These are phyloP conservation scores for Protophormia terraenovae DNA, from an alignment of 2,888 invertebrate species.

Conservation along the genomic window DNA sequence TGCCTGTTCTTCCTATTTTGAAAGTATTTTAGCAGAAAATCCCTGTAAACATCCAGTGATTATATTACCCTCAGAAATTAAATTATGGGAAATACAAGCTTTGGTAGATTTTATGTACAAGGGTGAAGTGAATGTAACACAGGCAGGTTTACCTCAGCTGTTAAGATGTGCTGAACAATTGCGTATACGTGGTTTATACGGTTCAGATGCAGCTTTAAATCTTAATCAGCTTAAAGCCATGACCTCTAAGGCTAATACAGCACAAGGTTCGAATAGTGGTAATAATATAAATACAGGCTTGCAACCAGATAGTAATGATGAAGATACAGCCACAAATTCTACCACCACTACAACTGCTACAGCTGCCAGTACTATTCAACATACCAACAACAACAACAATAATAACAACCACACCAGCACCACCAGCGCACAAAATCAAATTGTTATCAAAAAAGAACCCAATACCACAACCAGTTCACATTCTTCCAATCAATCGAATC, in stretches of 20 bases:
- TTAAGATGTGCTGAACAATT: conserved; percentile 91
- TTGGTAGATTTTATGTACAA: conserved; percentile 95
- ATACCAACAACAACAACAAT: background rate
- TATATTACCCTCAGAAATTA: conserved; percentile 91
- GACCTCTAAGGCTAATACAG: conserved; percentile 68
- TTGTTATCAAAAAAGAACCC: conserved; percentile 65
- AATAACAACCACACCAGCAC: conserved; percentile 71
- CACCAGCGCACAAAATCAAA: conserved; percentile 52
- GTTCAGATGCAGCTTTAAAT: conserved; percentile 80
- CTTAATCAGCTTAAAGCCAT: conserved; percentile 77
- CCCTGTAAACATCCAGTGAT: conserved; percentile 92
- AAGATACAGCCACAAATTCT: conserved; percentile 75
- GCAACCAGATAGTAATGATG: conserved; percentile 72
- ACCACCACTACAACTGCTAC: conserved; percentile 74
- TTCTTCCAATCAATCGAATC: conserved; percentile 45
- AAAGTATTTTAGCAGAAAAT: conserved; percentile 89
- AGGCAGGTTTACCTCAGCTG: conserved; percentile 91
- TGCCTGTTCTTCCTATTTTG: conserved; percentile 92
- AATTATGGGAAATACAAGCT: conserved; percentile 92
- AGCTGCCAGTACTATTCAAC: conserved; percentile 63
- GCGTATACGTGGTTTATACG: conserved; percentile 87
- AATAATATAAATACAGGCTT: conserved; percentile 36
- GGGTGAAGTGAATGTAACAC: conserved; percentile 93
- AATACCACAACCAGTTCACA: conserved; percentile 46
- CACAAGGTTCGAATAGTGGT: conserved; percentile 23